Conservation (phyloP, 2,113 vertebrate species). For the Amblyopsis rosae region DNA sequence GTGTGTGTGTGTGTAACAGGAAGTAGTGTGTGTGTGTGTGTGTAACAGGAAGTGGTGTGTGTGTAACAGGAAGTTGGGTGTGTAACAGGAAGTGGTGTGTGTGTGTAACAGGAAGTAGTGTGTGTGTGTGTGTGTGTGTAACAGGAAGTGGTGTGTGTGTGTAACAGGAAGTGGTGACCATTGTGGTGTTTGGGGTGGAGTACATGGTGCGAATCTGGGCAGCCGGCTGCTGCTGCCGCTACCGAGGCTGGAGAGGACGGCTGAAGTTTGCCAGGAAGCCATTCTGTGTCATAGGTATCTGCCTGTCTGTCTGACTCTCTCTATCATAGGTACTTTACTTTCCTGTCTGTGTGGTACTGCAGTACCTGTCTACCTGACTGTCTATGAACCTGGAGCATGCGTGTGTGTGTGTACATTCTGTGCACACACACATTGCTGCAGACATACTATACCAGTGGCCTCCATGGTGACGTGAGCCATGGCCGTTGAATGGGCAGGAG, state of each 20-base stretch:
- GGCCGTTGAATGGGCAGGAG: too few relatives aligned
- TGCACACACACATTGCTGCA: background rate
- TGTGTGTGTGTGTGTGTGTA: background rate
- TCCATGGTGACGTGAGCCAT: background rate
- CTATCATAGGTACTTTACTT: too few relatives aligned
- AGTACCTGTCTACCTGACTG: background rate
- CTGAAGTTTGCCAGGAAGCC: slow-evolving; percentile 95
- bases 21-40: background rate
- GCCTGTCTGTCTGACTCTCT: background rate
- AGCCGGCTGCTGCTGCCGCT: slow-evolving; percentile 93
- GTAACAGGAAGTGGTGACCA: slow-evolving; percentile 93
- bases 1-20: background rate
- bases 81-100: background rate
- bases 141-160: slow-evolving; percentile 3
- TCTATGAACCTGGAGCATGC: background rate
- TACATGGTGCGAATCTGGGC: slow-evolving; percentile 98
- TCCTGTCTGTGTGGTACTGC: background rate
- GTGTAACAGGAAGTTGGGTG: background rate
- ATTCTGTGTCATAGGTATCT: slow-evolving; percentile 92
- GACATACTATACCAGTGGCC: background rate
- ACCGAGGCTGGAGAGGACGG: slow-evolving; percentile 92
- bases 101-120: background rate
- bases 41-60: background rate
- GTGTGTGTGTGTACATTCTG: slow-evolving; percentile 5
- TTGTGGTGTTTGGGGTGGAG: slow-evolving; percentile 96